Conservation (phyloP, 37 sponge, comb jelly and placozoan genomes). For the Corticium candelabrum region DNA sequence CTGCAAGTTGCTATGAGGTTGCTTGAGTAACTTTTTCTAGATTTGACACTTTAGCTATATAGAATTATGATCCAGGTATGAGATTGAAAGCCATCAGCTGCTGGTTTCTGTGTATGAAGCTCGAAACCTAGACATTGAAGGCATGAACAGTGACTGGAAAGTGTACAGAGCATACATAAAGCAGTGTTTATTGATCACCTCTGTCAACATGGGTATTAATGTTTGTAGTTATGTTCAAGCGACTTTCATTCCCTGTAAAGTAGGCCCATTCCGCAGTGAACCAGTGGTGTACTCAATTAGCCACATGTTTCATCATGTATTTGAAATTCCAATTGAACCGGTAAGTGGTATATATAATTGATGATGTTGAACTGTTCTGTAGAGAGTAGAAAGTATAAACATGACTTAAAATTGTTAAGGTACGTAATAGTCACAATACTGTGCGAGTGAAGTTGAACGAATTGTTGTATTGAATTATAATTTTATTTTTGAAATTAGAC, state of each 20-base stretch:
- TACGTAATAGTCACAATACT: too few species aligned
- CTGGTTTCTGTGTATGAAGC: not conserved
- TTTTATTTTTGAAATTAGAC: too few species aligned
- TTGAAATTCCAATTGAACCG: not conserved
- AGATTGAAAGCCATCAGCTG: not conserved
- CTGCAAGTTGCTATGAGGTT: not conserved
- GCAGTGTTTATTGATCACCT: not conserved
- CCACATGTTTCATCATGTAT: constrained; percentile 1
- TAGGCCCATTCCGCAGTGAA: not conserved
- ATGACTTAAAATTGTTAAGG: too few species aligned
- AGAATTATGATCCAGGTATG: not conserved
- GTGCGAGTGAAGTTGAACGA: too few species aligned
- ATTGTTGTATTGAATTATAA: too few species aligned
- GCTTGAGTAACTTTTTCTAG: not conserved
- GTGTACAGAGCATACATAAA: not conserved
- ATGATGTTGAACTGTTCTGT: too few species aligned
- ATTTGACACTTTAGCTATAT: not conserved
- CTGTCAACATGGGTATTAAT: not conserved
- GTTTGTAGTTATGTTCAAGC: not conserved
- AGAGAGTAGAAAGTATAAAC: too few species aligned
- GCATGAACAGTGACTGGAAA: not conserved
- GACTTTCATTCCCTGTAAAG: not conserved
- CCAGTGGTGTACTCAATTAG: not conserved
- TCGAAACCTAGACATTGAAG: not conserved
- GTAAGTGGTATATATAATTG: not conserved